Evolutionary conservation across 2,113 vertebrate genomes (phyloP), one percentile per base, ranked within the genome.

Genomic region (Emberiza fucata): DNA sequence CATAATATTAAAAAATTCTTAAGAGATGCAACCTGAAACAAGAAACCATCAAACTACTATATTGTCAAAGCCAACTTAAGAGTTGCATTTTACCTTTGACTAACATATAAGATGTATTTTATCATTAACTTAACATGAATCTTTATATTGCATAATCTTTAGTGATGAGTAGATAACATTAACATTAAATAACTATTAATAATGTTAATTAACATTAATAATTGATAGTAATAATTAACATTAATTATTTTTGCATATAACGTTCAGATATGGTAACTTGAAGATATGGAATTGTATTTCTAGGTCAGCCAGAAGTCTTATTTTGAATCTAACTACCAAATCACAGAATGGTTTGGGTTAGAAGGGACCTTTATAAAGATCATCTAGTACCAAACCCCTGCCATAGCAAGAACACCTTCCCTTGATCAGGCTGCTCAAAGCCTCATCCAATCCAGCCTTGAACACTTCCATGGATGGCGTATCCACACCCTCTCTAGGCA

Each of bases 331-430:
- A 72, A 28, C 27, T 28, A 86, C 18, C 35, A 25, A 78, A 84
- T 28, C 27, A 61, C 15, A 44, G 56, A 75, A 77, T 15, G 0
- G 2, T 44, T 65, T 81, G 51, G 22, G 25, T 33, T 57, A 48
- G 22, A 83, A 87, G 3, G 25, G 42, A 70, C 11, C 27, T 70
- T 77, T 28, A 61, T 28, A 61, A 77, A 59, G 20, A 48, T 12
- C 27, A 61, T 2, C 19, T 18, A 40, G 45, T 29, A 63, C 28
- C 22, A 84, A 53, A 0, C 0, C 7, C 11, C 3, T 5, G 39
- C 35, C 53, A 80, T 1, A 1, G 39, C 9, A 64, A 2, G 4
- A 14, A 35, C 35, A 73, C 2, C 28, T 64, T 64, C 21, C 72
- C 37, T 45, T 72, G 3, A 57, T 4, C 40, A 73, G 2, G 23